Conservation (phyloP, 2,113 vertebrate genomes). For the Henicopernis longicauda region DNA sequence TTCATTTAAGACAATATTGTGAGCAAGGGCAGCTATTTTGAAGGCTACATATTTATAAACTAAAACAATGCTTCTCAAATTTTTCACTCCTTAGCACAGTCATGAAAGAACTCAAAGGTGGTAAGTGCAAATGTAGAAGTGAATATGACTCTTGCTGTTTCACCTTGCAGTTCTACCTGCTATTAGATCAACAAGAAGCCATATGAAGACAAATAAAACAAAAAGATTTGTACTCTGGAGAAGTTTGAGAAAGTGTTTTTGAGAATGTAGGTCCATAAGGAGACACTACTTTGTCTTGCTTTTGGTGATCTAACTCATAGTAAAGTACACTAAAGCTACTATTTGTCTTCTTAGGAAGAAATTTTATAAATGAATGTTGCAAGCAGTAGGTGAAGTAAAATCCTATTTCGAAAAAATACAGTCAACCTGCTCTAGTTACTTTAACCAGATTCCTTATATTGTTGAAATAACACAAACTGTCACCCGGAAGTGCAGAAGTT, state of each 20-base stretch:
- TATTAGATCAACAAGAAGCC: not conserved
- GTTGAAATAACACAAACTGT: not conserved
- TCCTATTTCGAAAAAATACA: not conserved
- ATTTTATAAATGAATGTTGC: not conserved
- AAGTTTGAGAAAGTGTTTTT: not conserved
- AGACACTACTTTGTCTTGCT: not conserved
- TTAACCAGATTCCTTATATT: not conserved
- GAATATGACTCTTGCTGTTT: not conserved
- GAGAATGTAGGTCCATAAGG: not conserved
- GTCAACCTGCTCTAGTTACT: not conserved
- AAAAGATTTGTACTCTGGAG: not conserved
- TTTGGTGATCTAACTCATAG: not conserved
- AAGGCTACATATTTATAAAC: not conserved
- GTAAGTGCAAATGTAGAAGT: not conserved
- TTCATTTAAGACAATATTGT: not conserved
- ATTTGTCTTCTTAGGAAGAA: not conserved
- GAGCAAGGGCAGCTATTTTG: not conserved
- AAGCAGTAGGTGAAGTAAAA: not conserved
- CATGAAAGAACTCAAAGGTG: not conserved
- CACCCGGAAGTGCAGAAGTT: not conserved
- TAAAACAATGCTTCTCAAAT: not conserved
- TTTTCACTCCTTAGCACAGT: not conserved
- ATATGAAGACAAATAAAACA: not conserved
- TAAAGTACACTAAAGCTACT: not conserved
- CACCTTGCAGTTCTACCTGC: not conserved